Evolutionary conservation across 2,888 invertebrate genomes (phyloP), one percentile per base, ranked within the genome.

Genomic region (Nomada flava): DNA sequence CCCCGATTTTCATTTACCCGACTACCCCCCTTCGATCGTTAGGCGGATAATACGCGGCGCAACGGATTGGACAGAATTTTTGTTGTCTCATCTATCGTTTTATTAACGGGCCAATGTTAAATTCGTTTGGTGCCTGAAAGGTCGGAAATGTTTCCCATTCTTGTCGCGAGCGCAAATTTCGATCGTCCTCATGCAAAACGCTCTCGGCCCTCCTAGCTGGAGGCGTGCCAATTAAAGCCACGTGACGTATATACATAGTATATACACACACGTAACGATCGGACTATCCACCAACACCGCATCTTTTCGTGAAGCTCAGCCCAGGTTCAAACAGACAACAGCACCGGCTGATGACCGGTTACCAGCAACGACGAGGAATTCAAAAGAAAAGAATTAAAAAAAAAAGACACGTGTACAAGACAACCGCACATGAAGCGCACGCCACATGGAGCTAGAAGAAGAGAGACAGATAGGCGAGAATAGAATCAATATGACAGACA

Each of bases 401-500:
- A 76, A 55, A 47, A 63, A 18, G 76, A 89, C 82, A 84, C 81
- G 81, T 71, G 59, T 85, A 84, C 53, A 67, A 71, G 63, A 68
- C 72, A 79, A 63, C 67, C 57, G 72, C 68, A 80, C 87, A 87
- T 86, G 87, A 88, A 88, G 87, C 88, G 86, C 87, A 88, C 87
- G 88, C 83, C 76, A 84, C 82, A 82, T 88, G 88, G 82, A 84
- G 84, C 65, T 60, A 82, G 85, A 85, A 77, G 85, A 79, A 76
- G 70, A 76, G 80, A 81, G 29, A 81, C 47, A 82, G 67, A 79
- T 55, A 78, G 67, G 69, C 74, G 84, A 71, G 86, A 62, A 76
- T 50, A 83, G 60, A 72, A n/a, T 76, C 70, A 84, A 70, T 86
- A 44, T 9, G 23, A 69, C 47, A 74, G 67, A 67, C 36, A 11